Base-by-base conservation (phyloP, 53 echinoderm and acorn worm species). In the Echinometra lucunter region DNA sequence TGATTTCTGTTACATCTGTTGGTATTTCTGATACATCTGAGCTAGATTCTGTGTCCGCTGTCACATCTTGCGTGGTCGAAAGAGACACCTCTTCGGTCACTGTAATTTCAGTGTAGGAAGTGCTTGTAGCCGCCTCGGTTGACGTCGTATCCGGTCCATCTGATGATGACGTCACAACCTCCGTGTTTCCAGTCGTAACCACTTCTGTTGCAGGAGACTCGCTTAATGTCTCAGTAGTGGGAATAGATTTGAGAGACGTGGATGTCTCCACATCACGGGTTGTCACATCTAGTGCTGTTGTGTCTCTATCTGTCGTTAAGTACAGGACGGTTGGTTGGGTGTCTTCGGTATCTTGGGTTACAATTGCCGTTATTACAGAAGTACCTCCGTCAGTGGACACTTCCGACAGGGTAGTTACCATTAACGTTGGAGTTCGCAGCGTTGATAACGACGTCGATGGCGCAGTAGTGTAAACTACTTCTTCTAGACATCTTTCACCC, bases 401-500 rank as follows among this genome's bases (percentile, higher is more conserved):
- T 23, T 38, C 63, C 34, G 37, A 37, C 37, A 4, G 58, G 58
- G 89, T 35, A 15, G 23, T 89, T 25, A 58, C 37, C 37, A 89
- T 12, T 45, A 40, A 9, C 37, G 16, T 45, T 38, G 63, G 35
- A 66, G 58, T 63, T 28, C 2, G 23, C 90, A 28, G 35, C 23
- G 90, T 90, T 27, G 63, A 8, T 90, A 60, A 37, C 70, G 66
- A 38, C 57, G 85, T 16, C n/a, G 83, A 42, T 63, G 87, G 16
- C 44, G 94, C 9, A 5, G 91, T 42, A 45, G 66, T 63, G 35
- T 35, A 17, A 37, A 63, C 7, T 60, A 38, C 94, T 16, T 83
- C 85, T 15, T 82, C 63, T 11, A 45, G 85, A 45, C 94, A 94
- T 35, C 45, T 57, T 0, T 83, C 94, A 8, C 94, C 94, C 12